phyloP scores from a whole-genome alignment of 2,113 vertebrate species.

The Zapornia atra region DNA sequence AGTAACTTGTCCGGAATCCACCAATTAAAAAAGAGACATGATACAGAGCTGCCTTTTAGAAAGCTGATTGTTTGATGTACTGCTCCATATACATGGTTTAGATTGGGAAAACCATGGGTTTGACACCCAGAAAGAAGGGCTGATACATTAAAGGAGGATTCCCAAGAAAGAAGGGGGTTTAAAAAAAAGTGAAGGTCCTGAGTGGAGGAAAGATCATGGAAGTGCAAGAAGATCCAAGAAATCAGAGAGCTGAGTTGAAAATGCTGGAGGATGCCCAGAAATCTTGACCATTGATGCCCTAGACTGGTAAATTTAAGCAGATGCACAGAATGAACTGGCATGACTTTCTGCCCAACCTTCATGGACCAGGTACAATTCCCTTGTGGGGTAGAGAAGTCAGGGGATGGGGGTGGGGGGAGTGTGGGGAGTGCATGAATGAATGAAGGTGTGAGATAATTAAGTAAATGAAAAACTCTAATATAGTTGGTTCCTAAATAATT shows the following conservation, averaged over 20 bases:
- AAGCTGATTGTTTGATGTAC: background rate
- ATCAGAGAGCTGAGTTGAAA: background rate
- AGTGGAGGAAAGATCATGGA: background rate
- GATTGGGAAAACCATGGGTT: background rate
- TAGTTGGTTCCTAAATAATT: background rate
- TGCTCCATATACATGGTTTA: background rate
- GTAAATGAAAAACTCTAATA: background rate
- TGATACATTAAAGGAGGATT: background rate
- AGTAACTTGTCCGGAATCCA: background rate
- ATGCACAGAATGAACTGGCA: background rate
- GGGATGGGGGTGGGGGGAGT: background rate
- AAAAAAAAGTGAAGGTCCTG: background rate
- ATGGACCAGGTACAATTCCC: background rate
- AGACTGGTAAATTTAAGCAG: background rate
- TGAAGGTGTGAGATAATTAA: background rate
- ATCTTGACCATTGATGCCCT: background rate
- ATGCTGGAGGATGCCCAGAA: background rate
- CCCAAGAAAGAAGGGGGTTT: background rate
- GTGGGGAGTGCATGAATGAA: rapidly evolving
- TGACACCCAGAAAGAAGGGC: background rate
- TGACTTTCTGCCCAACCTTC: background rate
- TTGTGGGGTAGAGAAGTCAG: background rate
- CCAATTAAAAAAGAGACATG: background rate
- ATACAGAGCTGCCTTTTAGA: background rate
- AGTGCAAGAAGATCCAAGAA: background rate